phyloP scores from a whole-genome alignment of 2,113 vertebrate genomes.

The Nycticebus coucang region DNA sequence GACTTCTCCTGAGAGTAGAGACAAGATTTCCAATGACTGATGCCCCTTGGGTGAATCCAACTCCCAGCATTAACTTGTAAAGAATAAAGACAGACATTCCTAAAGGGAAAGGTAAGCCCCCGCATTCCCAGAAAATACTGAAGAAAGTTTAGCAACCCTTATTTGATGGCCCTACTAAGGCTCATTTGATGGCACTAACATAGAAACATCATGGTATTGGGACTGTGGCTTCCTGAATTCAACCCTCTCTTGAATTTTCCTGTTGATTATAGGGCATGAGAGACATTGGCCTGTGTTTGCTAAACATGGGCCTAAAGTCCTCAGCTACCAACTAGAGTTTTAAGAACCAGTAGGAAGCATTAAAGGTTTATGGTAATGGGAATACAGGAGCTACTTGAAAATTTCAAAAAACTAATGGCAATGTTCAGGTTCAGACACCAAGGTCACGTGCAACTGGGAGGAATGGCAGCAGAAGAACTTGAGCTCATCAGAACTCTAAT shows the following conservation, averaged over 20 bases:
- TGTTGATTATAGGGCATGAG: neutral
- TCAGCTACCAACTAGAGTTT: neutral
- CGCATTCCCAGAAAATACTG: neutral
- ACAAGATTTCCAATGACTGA: neutral
- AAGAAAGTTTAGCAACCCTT: neutral
- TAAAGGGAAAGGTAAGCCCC: neutral
- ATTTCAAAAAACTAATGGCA: constrained; percentile 22
- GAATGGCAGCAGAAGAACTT: neutral
- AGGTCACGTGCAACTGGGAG: neutral
- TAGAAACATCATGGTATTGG: neutral
- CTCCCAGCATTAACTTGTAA: neutral
- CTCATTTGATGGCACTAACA: neutral
- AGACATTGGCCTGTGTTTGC: neutral
- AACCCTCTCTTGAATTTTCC: neutral
- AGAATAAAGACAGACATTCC: neutral
- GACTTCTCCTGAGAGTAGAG: neutral
- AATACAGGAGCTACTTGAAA: neutral
- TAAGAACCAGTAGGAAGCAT: neutral
- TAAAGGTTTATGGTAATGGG: neutral
- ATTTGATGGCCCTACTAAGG: neutral
- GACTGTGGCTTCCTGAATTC: neutral
- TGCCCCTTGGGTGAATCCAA: neutral
- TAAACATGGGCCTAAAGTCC: neutral
- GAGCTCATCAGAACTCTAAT: neutral
- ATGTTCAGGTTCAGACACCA: neutral